A percentile compares a stretch with the other conserved stretches of the same genome.
Evolutionary conservation across 2,888 invertebrate genomes (phyloP).

Genomic region (Caenorhabditis drosophilae): DNA sequence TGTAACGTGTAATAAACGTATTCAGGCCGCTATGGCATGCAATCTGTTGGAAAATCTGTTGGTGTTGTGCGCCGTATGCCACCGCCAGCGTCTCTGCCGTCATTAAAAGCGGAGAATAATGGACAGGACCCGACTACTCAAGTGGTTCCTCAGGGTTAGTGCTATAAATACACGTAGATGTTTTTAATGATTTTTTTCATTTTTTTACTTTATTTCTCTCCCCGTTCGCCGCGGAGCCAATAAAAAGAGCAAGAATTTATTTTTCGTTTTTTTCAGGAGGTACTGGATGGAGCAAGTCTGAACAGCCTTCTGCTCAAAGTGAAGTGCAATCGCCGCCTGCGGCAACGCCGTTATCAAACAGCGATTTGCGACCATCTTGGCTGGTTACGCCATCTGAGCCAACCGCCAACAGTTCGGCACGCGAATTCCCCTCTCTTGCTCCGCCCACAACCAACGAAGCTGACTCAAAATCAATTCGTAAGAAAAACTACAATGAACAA

Average conservation of each 20-base stretch:
- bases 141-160: conserved; percentile 81
- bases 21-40: conserved; percentile 87
- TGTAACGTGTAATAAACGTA: too few relatives aligned
- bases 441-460: conserved; percentile 31
- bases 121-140: conserved; percentile 79
- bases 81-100: conserved; percentile 93
- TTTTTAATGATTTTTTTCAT: not conserved
- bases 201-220: too few relatives aligned
- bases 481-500: too few relatives aligned
- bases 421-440: conserved; percentile 88
- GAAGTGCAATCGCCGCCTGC: conserved; percentile 10
- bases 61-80: conserved; percentile 88
- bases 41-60: conserved; percentile 98
- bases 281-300: conserved; percentile 78
- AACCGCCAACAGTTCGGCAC: conserved; percentile 68
- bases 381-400: conserved; percentile 36
- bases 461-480: too few relatives aligned
- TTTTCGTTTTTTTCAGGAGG: conserved; percentile 69
- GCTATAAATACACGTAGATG: too few relatives aligned
- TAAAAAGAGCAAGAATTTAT: too few relatives aligned
- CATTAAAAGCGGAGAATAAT: conserved; percentile 91
- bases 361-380: conserved; percentile 37
- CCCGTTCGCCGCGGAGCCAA: too few relatives aligned
- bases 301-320: conserved; percentile 15
- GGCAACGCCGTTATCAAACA: conserved; percentile 27